Conservation (phyloP, 2,113 vertebrate species). For the Seriola dumerili region DNA sequence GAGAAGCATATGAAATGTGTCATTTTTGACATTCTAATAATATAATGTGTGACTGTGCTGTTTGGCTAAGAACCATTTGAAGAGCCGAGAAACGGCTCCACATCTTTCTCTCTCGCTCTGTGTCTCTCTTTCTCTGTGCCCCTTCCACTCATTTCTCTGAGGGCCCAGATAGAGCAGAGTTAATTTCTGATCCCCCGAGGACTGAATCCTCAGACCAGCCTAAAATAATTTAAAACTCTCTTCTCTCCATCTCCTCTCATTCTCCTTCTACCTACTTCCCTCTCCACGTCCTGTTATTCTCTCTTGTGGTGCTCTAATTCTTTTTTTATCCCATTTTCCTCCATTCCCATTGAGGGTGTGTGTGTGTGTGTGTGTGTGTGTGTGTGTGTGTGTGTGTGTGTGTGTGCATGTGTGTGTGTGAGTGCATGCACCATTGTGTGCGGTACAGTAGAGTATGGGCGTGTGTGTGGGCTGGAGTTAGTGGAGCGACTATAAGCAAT, state of each 20-base stretch:
- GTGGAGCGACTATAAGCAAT: slow-evolving; percentile 79
- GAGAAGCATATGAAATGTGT: background rate
- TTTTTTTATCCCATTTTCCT: slow-evolving; percentile 54
- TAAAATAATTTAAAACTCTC: slow-evolving; percentile 67
- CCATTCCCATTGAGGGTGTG: slow-evolving; percentile 32
- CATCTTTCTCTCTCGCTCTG: background rate
- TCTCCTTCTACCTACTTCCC: slow-evolving; percentile 43
- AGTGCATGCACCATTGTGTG: slow-evolving; percentile 34
- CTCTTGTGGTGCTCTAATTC: slow-evolving; percentile 68
- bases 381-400: slow-evolving; percentile 44
- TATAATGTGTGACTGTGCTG: background rate
- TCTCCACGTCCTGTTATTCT: slow-evolving; percentile 57
- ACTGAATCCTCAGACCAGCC: slow-evolving; percentile 57
- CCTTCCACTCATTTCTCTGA: slow-evolving; percentile 51
- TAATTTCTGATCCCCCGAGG: slow-evolving; percentile 71
- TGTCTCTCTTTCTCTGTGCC: slow-evolving; percentile 3
- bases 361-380: slow-evolving; percentile 26
- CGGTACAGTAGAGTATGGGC: slow-evolving; percentile 51
- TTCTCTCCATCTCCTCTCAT: slow-evolving; percentile 47
- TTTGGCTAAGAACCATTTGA: background rate
- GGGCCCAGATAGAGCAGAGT: slow-evolving; percentile 61
- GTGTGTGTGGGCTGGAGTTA: slow-evolving; percentile 71
- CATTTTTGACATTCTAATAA: background rate
- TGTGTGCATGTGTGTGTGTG: background rate
- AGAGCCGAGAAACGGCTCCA: background rate